Base-by-base conservation (phyloP, 2,797 vertebrate genomes). In the Sebastes steindachneri region DNA sequence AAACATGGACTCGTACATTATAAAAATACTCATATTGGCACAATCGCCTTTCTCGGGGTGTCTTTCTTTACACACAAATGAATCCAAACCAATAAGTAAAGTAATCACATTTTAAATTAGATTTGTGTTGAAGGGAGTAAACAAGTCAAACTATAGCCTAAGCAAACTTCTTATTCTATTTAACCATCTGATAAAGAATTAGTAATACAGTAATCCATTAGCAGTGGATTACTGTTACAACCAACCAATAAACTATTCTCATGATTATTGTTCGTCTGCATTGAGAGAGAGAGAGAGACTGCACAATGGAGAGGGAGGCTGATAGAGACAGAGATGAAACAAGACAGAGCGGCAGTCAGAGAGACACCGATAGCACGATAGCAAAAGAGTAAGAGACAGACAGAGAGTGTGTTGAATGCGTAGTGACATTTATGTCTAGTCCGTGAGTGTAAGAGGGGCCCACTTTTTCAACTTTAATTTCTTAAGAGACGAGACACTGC, bases 301-400 rank as follows among this genome's bases (percentile, higher is more conserved):
- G 33, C 63, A 25, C 23, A 19, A n/a, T 9, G 3, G 19, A 66
- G 68, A 41, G 14, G n/a, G 41, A 58, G 75, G 53, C 12, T 7
- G 51, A 75, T 15, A 23, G 59, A 70, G 71, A 73, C 9, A 26
- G 26, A 59, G 72, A 83, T 77, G 54, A 83, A 75, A 72, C 12
- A 17, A 82, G 78, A 78, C 79, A 25, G 28, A 2, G 31, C 26
- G 2, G 19, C 67, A 59, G 59, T 78, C 58, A 68, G 59, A 70
- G 31, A 76, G 62, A 81, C 62, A 66, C 37, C 1, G 48, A n/a
- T 51, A 51, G 48, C 48, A 51, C 8, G 53, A 62, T 53, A 68
- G 73, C 51, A 33, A 21, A 58, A 58, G 26, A 78, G 71, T 73
- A 26, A 17, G 53, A 77, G 68, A 62, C 62, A 62, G 48, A n/a